phyloP scores from a whole-genome alignment of 2,113 vertebrate genomes.

The Trichechus manatus region DNA sequence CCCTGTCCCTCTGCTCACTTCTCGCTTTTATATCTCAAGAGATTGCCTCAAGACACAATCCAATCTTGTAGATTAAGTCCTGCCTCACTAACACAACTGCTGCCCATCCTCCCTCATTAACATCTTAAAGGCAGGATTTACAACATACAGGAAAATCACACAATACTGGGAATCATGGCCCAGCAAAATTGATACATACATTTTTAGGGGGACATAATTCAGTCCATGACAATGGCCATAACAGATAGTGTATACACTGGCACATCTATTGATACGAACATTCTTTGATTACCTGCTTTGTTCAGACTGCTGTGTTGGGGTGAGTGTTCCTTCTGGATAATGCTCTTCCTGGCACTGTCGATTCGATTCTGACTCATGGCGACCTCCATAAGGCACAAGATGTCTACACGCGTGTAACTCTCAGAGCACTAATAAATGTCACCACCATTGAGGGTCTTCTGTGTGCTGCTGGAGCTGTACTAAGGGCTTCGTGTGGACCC shows the following conservation, averaged over 20 bases:
- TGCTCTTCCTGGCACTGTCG: neutral
- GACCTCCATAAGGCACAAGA: neutral
- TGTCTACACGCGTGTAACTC: neutral
- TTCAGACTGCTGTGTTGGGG: neutral
- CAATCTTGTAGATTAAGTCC: too few species aligned
- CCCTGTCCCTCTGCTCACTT: too few species aligned
- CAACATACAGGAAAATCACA: too few species aligned
- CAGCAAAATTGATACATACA: too few species aligned
- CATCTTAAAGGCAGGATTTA: too few species aligned
- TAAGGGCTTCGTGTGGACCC: fast-evolving
- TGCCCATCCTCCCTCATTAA: too few species aligned
- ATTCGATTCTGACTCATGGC: neutral
- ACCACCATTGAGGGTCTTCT: fast-evolving
- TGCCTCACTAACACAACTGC: too few species aligned
- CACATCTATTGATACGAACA: neutral
- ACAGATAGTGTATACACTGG: neutral
- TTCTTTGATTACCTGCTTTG: neutral
- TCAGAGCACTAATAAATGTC: neutral
- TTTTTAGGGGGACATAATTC: too few species aligned
- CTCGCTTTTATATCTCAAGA: too few species aligned
- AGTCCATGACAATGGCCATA: too few species aligned
- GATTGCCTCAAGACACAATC: too few species aligned
- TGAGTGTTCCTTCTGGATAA: neutral
- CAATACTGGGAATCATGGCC: too few species aligned
- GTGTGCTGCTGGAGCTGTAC: neutral